Evolutionary conservation across 2,113 vertebrate species (phyloP).

Genomic region (Pycnonotus jocosus): DNA sequence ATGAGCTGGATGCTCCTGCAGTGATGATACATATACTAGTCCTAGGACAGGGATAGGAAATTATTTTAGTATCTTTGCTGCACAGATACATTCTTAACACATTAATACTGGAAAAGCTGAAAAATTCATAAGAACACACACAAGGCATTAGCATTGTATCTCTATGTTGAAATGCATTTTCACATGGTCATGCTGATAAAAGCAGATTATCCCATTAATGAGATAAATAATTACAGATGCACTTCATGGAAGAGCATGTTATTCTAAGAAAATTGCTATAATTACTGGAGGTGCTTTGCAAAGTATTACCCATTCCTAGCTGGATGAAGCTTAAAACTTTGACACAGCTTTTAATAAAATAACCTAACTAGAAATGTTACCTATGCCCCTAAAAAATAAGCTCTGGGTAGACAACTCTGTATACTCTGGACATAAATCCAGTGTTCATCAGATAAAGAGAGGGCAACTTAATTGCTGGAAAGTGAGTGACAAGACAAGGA

Average conservation of each 20-base stretch:
- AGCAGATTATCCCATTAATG: constrained; percentile 30
- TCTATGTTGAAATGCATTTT: neutral
- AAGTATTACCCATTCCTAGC: neutral
- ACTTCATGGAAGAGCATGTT: neutral
- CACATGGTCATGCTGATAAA: constrained; percentile 13
- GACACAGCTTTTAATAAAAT: neutral
- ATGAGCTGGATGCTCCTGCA: neutral
- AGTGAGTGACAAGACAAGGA: neutral
- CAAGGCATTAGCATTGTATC: neutral
- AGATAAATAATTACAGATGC: constrained; percentile 38
- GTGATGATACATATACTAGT: neutral
- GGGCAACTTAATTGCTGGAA: neutral
- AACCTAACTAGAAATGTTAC: neutral
- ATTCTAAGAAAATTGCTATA: constrained; percentile 27
- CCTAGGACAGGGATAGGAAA: neutral
- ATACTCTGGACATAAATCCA: neutral
- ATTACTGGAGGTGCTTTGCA: neutral
- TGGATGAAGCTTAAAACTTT: neutral
- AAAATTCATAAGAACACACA: neutral
- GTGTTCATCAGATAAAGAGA: neutral
- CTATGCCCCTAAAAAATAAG: neutral
- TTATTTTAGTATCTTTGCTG: neutral
- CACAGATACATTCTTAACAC: neutral
- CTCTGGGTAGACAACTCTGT: neutral
- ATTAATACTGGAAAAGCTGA: neutral